Evolutionary conservation across 92 coral and sea anemone genomes (phyloP).

Genomic region (Metridium senile): DNA sequence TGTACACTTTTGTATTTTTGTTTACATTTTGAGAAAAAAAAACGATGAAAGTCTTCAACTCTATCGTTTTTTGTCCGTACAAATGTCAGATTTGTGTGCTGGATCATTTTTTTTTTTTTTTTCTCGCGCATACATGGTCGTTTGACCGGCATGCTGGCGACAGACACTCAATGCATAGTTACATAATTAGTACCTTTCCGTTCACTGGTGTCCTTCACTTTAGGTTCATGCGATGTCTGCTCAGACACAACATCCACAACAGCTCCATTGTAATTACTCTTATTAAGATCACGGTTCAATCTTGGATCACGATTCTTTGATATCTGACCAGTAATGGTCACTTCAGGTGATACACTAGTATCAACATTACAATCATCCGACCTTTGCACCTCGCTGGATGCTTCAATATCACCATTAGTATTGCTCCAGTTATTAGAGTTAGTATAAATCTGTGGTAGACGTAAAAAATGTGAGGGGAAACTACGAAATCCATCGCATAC

Average conservation of each 20-base stretch:
- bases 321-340: neutral
- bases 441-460: neutral
- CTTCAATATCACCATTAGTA: neutral
- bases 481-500: constrained; percentile 20
- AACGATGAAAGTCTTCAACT: too few species aligned
- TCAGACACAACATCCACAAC: neutral
- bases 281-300: neutral
- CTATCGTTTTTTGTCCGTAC: too few species aligned
- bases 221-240: neutral
- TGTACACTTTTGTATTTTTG: too few species aligned
- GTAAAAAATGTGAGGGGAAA: constrained; percentile 9
- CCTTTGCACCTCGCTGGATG: neutral
- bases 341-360: neutral
- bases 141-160: too few species aligned
- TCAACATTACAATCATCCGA: neutral
- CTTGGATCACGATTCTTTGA: constrained; percentile 2
- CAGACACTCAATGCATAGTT: too few species aligned
- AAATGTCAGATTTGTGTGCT: too few species aligned
- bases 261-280: neutral
- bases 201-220: neutral
- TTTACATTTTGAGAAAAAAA: too few species aligned
- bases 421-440: neutral
- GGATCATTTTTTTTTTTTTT: too few species aligned
- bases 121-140: too few species aligned
- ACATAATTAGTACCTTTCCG: constrained; percentile 26